A percentile compares a stretch with the other conserved stretches of the same genome.
Evolutionary conservation across 2,113 vertebrate genomes (phyloP).

Genomic region (Conger conger): DNA sequence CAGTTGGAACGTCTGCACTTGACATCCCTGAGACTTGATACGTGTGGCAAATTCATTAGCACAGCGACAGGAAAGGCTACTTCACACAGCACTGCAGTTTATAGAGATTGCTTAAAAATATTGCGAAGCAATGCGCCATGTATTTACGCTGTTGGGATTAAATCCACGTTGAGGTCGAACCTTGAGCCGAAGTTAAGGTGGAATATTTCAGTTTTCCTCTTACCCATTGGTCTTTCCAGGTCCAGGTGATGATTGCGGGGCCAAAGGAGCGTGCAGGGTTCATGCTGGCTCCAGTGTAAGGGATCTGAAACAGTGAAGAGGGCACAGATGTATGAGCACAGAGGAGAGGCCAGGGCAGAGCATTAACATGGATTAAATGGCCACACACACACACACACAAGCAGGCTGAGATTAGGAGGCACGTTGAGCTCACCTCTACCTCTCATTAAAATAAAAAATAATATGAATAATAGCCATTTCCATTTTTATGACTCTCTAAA

Average conservation of each 20-base stretch:
- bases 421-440: too few species aligned
- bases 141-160: not conserved
- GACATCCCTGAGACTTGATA: not conserved
- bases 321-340: not conserved
- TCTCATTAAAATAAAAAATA: not conserved
- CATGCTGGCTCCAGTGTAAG: constrained; percentile 92
- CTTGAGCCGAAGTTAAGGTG: not conserved
- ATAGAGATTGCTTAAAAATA: not conserved
- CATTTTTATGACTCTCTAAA: not conserved
- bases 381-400: not conserved
- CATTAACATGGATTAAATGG: not conserved
- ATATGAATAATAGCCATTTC: not conserved
- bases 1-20: not conserved
- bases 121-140: not conserved
- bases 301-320: constrained; percentile 73
- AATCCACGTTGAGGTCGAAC: not conserved
- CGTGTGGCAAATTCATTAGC: not conserved
- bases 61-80: not conserved
- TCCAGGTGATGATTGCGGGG: constrained; percentile 85
- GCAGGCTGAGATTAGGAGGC: not conserved
- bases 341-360: not conserved
- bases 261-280: constrained; percentile 92
- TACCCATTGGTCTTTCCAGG: constrained; percentile 91
- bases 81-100: not conserved
- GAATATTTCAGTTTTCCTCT: constrained; percentile 37